A percentile compares a stretch with the other conserved stretches of the same genome.
Conservation (phyloP, 2,113 vertebrate genomes). For the Xiphorhynchus elegans region DNA sequence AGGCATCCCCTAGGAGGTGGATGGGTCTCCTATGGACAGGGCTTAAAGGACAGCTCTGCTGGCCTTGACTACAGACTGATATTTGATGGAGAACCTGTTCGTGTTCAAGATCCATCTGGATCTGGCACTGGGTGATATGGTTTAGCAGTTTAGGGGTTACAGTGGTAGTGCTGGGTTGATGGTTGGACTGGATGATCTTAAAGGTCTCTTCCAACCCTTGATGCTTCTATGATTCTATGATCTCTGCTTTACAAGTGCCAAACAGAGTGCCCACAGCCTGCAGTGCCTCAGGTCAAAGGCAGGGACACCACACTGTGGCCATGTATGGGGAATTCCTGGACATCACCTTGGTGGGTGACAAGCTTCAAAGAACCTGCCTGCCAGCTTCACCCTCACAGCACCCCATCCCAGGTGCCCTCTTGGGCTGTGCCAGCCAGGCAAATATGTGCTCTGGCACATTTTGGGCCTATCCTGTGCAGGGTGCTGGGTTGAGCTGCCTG, state of each 20-base stretch:
- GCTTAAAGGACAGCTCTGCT: neutral
- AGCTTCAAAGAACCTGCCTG: neutral
- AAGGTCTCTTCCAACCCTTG: neutral
- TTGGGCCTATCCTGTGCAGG: neutral
- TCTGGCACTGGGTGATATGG: neutral
- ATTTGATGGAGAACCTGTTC: neutral
- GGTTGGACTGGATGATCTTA: neutral
- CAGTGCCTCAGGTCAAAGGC: neutral
- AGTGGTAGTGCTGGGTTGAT: neutral
- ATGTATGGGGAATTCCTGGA: accelerated
- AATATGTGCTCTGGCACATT: neutral
- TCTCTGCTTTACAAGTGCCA: neutral
- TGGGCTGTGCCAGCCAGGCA: accelerated
- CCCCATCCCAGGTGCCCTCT: neutral
- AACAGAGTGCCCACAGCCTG: neutral
- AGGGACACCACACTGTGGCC: neutral
- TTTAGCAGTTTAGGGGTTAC: neutral
- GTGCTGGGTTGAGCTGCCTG: neutral
- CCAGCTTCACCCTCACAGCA: neutral
- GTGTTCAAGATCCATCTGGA: neutral
- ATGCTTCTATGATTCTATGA: neutral
- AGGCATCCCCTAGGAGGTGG: neutral
- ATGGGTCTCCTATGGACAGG: neutral
- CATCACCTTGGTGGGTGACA: neutral
- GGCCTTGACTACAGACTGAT: neutral